Evolutionary conservation across 2,113 vertebrate genomes (phyloP), one percentile per base, ranked within the genome.

Genomic region (Alosa alosa): DNA sequence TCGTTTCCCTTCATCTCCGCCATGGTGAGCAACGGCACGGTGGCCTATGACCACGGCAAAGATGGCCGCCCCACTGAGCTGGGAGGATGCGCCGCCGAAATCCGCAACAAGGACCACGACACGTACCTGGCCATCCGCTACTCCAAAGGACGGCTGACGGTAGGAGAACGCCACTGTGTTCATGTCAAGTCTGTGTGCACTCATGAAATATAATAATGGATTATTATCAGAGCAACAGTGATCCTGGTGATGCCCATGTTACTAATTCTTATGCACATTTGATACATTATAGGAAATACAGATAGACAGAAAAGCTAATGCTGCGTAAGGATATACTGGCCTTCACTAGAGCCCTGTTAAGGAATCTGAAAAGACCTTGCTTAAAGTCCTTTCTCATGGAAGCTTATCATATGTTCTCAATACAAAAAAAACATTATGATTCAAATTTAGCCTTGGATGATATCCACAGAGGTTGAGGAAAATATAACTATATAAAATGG

Each of bases 71-170:
- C 94, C 86, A 96, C 96, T 0, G 98, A 99, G 93, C 93, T 99
- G 89, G 97, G 98, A 0, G 98, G 98, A 8, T 99, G 98, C 91
- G 97, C 97, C 0, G 97, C 96, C 0, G 97, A 99, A 90, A 93
- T 99, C 88, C 93, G 98, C 84, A 99, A 99, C 95, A 94, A 95
- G 57, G 96, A 98, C 44, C 97, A 98, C 0, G 98, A 99, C 92
- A 99, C 98, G 0, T 99, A 99, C 92, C 94, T 99, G 87, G 98
- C 98, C n/a, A 84, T 99, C 25, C 97, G 98, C 84, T 99, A 99
- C 91, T 99, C 98, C 83, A 96, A 95, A n/a, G 96, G 97, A 25
- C 94, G 98, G 10, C 95, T 99, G 88, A 99, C 98, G 82, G 98
- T 99, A 93, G 92, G 96, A 84, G 18, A 72, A 25, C 9, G 7